phyloP scores from a whole-genome alignment of 2,888 invertebrate species.

The Drosophila kokeensis region DNA sequence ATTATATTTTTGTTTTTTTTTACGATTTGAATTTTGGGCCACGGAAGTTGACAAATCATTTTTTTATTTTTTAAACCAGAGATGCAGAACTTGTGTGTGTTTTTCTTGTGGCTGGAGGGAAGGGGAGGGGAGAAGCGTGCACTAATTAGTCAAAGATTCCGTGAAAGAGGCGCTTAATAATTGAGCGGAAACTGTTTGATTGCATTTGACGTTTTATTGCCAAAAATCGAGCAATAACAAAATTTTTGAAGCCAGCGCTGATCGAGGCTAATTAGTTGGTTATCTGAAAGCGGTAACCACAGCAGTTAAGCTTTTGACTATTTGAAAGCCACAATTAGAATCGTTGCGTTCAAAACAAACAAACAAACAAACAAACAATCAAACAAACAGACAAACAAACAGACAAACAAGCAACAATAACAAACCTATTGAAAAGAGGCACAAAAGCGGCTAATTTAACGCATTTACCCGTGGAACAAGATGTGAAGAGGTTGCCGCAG shows the following conservation, averaged over 20 bases:
- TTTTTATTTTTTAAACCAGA: constrained; percentile 40
- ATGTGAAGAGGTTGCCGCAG: constrained; percentile 39
- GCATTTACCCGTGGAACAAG: constrained; percentile 67
- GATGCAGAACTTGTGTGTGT: constrained; percentile 46
- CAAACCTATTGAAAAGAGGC: constrained; percentile 34
- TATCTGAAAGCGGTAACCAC: constrained; percentile 36
- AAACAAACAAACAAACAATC: constrained; percentile 5
- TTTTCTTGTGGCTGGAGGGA: not conserved
- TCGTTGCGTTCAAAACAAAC: constrained; percentile 37
- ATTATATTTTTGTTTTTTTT: not conserved
- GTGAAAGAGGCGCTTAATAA: constrained; percentile 56
- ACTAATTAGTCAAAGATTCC: constrained; percentile 69
- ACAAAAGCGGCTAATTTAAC: constrained; percentile 81
- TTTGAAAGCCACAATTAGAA: constrained; percentile 54
- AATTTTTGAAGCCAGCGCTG: constrained; percentile 5
- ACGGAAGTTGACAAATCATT: constrained; percentile 74
- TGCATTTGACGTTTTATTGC: constrained; percentile 52
- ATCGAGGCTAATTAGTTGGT: constrained; percentile 48
- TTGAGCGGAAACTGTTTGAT: constrained; percentile 78
- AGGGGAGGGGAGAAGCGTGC: constrained; percentile 34
- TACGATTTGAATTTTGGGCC: constrained; percentile 57
- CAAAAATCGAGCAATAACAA: constrained; percentile 18
- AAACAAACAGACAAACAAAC: too few species aligned
- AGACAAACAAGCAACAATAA: constrained; percentile 20
- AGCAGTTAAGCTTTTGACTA: constrained; percentile 16